These are phyloP conservation scores for Pherbina coryleti DNA, from an alignment of 2,888 invertebrate genomes.

Conservation along the genomic window DNA sequence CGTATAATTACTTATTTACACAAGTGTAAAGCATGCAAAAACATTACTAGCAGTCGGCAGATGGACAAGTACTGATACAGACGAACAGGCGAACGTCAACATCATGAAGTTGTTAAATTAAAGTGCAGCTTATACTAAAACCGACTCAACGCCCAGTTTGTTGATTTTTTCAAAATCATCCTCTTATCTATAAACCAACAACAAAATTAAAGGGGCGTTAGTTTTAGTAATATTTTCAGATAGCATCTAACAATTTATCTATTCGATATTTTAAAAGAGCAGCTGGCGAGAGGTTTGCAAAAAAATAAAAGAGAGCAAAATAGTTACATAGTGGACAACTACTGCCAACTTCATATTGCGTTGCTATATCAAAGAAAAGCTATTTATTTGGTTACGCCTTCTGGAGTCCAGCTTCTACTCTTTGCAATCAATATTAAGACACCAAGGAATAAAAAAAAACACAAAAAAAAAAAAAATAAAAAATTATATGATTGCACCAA, in stretches of 20 bases:
- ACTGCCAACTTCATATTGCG: background rate
- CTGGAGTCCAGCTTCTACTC: conserved; percentile 3
- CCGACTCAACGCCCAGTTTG: conserved; percentile 1
- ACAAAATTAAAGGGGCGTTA: conserved; percentile 7
- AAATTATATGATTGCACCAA: background rate
- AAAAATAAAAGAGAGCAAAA: background rate
- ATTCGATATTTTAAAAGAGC: background rate
- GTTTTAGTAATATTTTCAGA: conserved; percentile 19
- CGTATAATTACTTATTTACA: conserved; percentile 5
- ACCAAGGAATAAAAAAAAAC: no score
- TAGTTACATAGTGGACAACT: background rate
- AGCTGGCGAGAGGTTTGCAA: background rate
- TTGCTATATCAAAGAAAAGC: conserved; percentile 9
- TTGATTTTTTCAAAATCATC: background rate
- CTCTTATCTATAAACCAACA: background rate
- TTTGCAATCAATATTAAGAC: conserved; percentile 10
- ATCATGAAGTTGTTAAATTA: background rate
- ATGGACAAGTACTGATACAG: background rate
- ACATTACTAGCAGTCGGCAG: background rate
- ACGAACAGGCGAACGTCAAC: background rate
- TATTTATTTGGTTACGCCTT: conserved; percentile 38
- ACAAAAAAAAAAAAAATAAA: no score
- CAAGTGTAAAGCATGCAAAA: background rate
- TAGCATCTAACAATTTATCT: conserved; percentile 14
- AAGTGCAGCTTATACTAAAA: background rate